A percentile compares a stretch with the other conserved stretches of the same genome.
Evolutionary conservation across 2,888 invertebrate species (phyloP).

Genomic region (Drosophila paracracens): DNA sequence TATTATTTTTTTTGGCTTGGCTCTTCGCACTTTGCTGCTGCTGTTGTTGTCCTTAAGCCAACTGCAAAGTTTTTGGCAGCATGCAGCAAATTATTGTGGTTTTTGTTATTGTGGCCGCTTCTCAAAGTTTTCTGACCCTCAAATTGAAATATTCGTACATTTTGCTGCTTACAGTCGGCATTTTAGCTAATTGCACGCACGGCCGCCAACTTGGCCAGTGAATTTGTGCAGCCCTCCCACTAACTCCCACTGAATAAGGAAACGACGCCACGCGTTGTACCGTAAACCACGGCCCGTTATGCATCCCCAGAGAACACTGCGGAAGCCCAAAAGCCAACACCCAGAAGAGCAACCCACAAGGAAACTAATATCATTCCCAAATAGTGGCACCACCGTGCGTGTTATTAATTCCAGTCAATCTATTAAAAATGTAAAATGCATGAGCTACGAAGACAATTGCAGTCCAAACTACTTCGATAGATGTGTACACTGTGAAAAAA

Average conservation of each 20-base stretch:
- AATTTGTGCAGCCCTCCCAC: slow-evolving; percentile 26
- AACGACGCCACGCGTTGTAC: slow-evolving; percentile 63
- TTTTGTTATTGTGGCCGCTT: slow-evolving; percentile 19
- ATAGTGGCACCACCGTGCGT: slow-evolving; percentile 50
- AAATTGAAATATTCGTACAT: slow-evolving; percentile 72
- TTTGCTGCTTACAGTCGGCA: slow-evolving; percentile 35
- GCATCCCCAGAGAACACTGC: slow-evolving; percentile 62
- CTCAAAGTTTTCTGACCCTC: slow-evolving; percentile 66
- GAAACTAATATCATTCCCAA: slow-evolving; percentile 34
- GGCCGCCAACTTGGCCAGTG: slow-evolving; percentile 58
- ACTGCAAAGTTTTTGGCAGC: slow-evolving; percentile 37
- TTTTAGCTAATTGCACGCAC: slow-evolving; percentile 79
- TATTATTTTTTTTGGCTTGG: slow-evolving; percentile 24
- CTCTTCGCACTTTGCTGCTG: slow-evolving; percentile 52
- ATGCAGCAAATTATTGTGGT: slow-evolving; percentile 18
- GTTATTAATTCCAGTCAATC: slow-evolving; percentile 81
- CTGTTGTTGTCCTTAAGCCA: slow-evolving; percentile 37
- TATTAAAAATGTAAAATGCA: slow-evolving; percentile 82
- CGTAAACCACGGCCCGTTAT: slow-evolving; percentile 72
- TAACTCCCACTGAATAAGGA: not conserved
- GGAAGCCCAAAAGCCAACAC: slow-evolving; percentile 16
- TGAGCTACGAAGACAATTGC: slow-evolving; percentile 68
- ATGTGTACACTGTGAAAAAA: not conserved
- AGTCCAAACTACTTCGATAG: slow-evolving; percentile 38
- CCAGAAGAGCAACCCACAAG: slow-evolving; percentile 13